Evolutionary conservation across 2,888 invertebrate genomes (phyloP), one percentile per base, ranked within the genome.

Genomic region (Latrodectus elegans): DNA sequence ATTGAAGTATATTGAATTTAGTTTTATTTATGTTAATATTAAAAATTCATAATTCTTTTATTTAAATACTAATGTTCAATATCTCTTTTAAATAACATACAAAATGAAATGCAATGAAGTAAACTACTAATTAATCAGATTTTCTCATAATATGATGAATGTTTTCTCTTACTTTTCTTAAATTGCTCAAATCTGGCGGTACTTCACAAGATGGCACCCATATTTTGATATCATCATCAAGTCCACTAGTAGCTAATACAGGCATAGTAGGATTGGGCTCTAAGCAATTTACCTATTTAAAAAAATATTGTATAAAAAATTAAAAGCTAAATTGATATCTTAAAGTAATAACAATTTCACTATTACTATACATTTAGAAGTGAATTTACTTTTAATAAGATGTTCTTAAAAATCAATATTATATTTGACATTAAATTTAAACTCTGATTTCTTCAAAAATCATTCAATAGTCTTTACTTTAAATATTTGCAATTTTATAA

Each of bases 171-270:
- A 89, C 89, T 11, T 26, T 80, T 80, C 55, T 76, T 15, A 89
- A 51, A 38, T 73, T 67, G 22, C 68, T 79, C n/a, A 89, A 60
- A 77, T 88, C 78, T n/a, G 89, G 89, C 10, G 83, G 73, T 52
- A 86, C 22, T 80, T 89, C 89, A 81, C 88, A 88, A 12, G 94
- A 94, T 4, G 98, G 97, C 79, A 96, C 94, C 98, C 98, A 98
- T 83, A 99, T 95, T 93, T 98, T 99, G 17, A 98, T 95, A 92
- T 97, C 96, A 91, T 95, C 95, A 93, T 98, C 98, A 8, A 98
- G 93, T 0, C 99, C 99, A 92, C 96, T 96, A 4, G 97, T 97
- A 14, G 97, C 98, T 90, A 99, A 93, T 88, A 97, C 94, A 0
- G 98, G 98, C 91, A 95, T 94, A 90, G 94, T 94, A 0, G 98